Percentiles rank a stretch among this genome's conserved stretches.
Evolutionary conservation across 1,140 invertebrate genomes (phyloP).

Genomic region (Papilio xuthus): DNA sequence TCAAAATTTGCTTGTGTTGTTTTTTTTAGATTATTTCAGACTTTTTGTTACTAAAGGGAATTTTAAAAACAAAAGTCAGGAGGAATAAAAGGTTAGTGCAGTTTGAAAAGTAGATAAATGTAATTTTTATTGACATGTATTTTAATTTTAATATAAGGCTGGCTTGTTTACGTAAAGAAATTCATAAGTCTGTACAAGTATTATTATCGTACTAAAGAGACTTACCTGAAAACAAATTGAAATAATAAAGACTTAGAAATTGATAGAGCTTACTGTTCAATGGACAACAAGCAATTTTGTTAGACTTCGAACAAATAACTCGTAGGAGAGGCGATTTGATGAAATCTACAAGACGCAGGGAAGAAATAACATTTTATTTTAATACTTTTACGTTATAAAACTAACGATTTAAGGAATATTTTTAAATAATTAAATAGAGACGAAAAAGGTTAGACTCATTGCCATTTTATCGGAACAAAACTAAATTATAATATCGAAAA

Average conservation of each 20-base stretch:
- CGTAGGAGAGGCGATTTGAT: neutral
- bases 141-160: too few relatives aligned
- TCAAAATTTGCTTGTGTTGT: neutral
- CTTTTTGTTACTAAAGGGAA: neutral
- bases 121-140: too few relatives aligned
- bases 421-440: too few relatives aligned
- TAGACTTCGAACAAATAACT: constrained; percentile 6
- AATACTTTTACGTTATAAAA: too few relatives aligned
- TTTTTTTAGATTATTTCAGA: constrained; percentile 4
- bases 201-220: neutral
- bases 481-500: too few relatives aligned
- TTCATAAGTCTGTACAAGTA: neutral
- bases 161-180: too few relatives aligned
- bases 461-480: too few relatives aligned
- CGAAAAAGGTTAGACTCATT: too few relatives aligned
- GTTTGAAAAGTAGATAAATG: neutral
- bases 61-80: neutral
- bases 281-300: constrained; percentile 9
- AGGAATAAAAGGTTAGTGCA: neutral
- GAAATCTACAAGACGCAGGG: too few relatives aligned
- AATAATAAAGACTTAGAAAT: constrained; percentile 9
- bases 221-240: neutral
- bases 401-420: too few relatives aligned
- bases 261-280: neutral
- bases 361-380: too few relatives aligned